phyloP scores from a whole-genome alignment of 2,888 invertebrate species.

The Eupithecia insigniata region DNA sequence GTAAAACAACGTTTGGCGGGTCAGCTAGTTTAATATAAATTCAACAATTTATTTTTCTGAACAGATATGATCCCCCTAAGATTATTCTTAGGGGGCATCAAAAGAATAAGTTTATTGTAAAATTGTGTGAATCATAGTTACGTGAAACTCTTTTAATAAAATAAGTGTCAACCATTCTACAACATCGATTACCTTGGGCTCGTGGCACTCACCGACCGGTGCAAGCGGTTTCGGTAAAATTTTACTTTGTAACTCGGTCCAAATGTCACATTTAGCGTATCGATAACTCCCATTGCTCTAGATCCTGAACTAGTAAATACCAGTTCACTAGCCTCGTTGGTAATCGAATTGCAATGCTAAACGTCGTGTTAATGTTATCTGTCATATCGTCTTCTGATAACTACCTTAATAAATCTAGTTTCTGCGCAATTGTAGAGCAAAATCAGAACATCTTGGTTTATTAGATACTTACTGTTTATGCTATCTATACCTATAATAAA shows the following conservation, averaged over 20 bases:
- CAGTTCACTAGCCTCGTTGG: slow-evolving; percentile 60
- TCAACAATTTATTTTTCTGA: too few relatives aligned
- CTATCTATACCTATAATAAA: too few relatives aligned
- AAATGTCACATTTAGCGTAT: slow-evolving; percentile 40
- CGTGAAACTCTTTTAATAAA: too few relatives aligned
- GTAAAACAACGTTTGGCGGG: too few relatives aligned
- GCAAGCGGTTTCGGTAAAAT: slow-evolving; percentile 4
- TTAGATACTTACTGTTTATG: too few relatives aligned
- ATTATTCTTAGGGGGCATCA: too few relatives aligned
- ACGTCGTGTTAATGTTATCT: slow-evolving; percentile 46
- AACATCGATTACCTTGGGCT: slow-evolving; percentile 8
- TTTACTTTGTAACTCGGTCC: slow-evolving; percentile 15
- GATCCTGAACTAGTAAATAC: slow-evolving; percentile 69
- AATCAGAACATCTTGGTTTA: slow-evolving; percentile 5
- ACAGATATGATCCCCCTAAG: too few relatives aligned
- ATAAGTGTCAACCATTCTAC: too few relatives aligned
- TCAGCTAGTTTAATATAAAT: too few relatives aligned
- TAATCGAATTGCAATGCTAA: slow-evolving; percentile 48
- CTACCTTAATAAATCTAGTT: neutral
- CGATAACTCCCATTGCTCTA: slow-evolving; percentile 69
- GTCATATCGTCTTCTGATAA: neutral
- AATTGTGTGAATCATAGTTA: too few relatives aligned
- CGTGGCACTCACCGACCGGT: neutral
- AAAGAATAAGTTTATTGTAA: too few relatives aligned
- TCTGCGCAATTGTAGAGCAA: neutral